These are phyloP conservation scores for Philereme vetulata DNA, from an alignment of 2,888 invertebrate genomes.

Conservation along the genomic window DNA sequence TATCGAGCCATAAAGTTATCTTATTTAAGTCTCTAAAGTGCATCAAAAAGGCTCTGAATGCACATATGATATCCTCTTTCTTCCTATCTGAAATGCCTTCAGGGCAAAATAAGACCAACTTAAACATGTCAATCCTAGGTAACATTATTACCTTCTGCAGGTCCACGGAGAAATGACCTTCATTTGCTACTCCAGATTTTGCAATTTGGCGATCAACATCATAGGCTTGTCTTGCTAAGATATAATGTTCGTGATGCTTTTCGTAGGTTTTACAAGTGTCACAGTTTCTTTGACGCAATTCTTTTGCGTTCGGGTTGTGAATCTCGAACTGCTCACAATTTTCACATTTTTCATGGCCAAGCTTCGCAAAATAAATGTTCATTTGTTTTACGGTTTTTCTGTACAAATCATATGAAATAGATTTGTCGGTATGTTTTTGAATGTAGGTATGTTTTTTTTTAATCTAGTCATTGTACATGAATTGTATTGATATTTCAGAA, in stretches of 20 bases:
- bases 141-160: slow-evolving; percentile 15
- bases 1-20: slow-evolving; percentile 6
- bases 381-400: slow-evolving; percentile 1
- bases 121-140: background rate
- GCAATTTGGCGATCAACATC: slow-evolving; percentile 6
- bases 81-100: slow-evolving; percentile 3
- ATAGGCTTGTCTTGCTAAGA: slow-evolving; percentile 4
- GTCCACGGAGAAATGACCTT: slow-evolving; percentile 4
- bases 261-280: slow-evolving; percentile 1
- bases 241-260: background rate
- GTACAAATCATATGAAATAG: background rate
- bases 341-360: slow-evolving; percentile 3
- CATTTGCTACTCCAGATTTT: background rate
- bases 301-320: slow-evolving; percentile 7
- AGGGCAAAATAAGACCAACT: background rate
- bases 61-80: slow-evolving; percentile 3
- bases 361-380: slow-evolving; percentile 3
- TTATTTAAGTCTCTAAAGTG: slow-evolving; percentile 5
- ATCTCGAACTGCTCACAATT: slow-evolving; percentile 8
- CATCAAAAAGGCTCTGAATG: slow-evolving; percentile 3
- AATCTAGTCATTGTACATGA: background rate
- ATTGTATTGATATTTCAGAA: slow-evolving; percentile 1
- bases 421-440: background rate
- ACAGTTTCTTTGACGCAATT: slow-evolving; percentile 8
- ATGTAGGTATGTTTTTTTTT: no score